Conservation (phyloP, 2,888 invertebrate genomes). For the Coleophora flavipennella region DNA sequence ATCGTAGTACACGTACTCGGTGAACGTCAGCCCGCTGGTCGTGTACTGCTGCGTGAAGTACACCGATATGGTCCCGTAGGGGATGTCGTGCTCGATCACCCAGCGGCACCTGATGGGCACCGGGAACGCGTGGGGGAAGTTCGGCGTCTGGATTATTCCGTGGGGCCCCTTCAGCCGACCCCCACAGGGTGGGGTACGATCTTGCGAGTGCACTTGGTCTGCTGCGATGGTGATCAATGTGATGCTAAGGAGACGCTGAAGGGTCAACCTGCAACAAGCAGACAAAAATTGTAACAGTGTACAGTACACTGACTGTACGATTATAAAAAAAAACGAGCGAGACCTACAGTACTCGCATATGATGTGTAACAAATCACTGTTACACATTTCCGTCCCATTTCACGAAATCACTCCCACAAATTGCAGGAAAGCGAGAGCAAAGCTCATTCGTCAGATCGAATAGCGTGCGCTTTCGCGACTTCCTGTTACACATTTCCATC, state of each 20-base stretch:
- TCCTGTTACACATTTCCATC: too few species aligned
- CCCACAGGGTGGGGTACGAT: constrained; percentile 70
- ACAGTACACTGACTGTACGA: too few species aligned
- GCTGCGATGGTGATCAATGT: constrained; percentile 41
- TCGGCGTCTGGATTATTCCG: constrained; percentile 86
- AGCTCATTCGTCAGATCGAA: too few species aligned
- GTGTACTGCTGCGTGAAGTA: constrained; percentile 92
- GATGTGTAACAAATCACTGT: too few species aligned
- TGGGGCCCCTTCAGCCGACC: constrained; percentile 75
- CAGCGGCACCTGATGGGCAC: constrained; percentile 90
- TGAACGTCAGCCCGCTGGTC: constrained; percentile 82
- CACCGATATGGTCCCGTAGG: constrained; percentile 83
- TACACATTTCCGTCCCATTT: too few species aligned
- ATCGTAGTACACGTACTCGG: constrained; percentile 83
- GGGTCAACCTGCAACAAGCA: constrained; percentile 39
- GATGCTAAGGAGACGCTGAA: constrained; percentile 43
- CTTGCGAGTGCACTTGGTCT: constrained; percentile 36
- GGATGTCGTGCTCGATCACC: constrained; percentile 86
- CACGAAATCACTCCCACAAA: too few species aligned
- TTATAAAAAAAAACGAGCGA: too few species aligned
- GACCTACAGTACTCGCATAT: too few species aligned
- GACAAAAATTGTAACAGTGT: too few species aligned
- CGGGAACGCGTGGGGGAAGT: constrained; percentile 85
- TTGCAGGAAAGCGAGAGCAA: too few species aligned
- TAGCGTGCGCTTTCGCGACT: too few species aligned